phyloP scores from a whole-genome alignment of 2,113 vertebrate species.

The Colossoma macropomum region DNA sequence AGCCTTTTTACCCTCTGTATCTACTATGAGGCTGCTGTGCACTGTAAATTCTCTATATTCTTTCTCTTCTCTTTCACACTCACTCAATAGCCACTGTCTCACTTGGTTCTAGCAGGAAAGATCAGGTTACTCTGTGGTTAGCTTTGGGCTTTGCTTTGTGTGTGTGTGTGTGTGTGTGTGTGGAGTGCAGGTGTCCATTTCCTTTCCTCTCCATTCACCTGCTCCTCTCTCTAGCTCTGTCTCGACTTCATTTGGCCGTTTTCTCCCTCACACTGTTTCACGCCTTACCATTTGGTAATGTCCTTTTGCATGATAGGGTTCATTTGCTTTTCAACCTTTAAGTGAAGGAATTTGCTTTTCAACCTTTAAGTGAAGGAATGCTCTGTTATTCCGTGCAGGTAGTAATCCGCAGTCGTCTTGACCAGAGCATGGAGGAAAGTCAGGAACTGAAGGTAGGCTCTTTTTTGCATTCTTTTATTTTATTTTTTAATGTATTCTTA shows the following conservation, averaged over 20 bases:
- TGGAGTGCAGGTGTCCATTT: conserved; percentile 52
- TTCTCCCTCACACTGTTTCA: not conserved
- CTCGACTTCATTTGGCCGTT: conserved; percentile 13
- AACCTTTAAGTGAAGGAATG: not conserved
- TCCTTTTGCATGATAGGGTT: not conserved
- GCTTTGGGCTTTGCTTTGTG: conserved; percentile 53
- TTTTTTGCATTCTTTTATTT: not conserved
- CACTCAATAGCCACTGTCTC: conserved; percentile 5
- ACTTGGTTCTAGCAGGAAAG: conserved; percentile 27
- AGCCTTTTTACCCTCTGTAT: conserved; percentile 11
- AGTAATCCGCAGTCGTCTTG: conserved; percentile 86
- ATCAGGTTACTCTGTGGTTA: conserved; percentile 54
- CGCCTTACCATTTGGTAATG: not conserved
- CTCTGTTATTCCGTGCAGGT: conserved; percentile 59
- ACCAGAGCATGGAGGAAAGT: conserved; percentile 94
- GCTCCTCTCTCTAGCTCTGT: conserved; percentile 9
- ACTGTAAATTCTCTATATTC: not conserved
- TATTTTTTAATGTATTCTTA: not conserved
- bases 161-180: conserved; percentile 37
- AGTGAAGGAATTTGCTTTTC: not conserved
- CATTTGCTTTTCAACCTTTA: not conserved
- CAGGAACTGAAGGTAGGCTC: conserved; percentile 89
- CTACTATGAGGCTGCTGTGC: conserved; percentile 12
- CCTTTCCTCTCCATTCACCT: conserved; percentile 25
- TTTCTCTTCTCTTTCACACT: not conserved